These are phyloP conservation scores for Hyperopisus bebe DNA, from an alignment of 2,113 vertebrate species.

Conservation along the genomic window DNA sequence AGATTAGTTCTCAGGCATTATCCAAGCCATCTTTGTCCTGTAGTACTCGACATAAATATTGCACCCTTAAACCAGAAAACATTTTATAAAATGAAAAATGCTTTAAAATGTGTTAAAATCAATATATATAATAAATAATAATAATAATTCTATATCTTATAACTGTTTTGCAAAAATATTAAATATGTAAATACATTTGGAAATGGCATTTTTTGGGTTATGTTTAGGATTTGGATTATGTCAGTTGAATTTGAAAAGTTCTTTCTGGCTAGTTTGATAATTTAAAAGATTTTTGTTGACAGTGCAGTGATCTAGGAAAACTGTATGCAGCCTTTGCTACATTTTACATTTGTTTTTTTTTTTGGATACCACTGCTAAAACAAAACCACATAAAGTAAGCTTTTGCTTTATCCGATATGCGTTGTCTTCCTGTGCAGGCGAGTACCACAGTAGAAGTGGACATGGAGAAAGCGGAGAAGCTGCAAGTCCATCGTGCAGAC, in stretches of 20 bases:
- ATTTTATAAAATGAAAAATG: not conserved
- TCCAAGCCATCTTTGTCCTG: not conserved
- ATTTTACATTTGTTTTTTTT: not conserved
- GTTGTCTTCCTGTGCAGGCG: conserved; percentile 58
- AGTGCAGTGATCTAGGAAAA: not conserved
- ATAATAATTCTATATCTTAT: too few relatives aligned
- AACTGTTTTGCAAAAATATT: not conserved
- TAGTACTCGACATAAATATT: not conserved
- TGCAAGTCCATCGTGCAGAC: conserved; percentile 81
- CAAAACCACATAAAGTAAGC: not conserved
- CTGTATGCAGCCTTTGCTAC: not conserved
- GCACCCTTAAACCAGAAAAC: not conserved
- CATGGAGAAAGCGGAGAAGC: conserved; percentile 93
- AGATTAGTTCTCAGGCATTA: not conserved
- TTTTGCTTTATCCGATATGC: not conserved
- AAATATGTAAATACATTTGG: not conserved
- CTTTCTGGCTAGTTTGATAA: not conserved
- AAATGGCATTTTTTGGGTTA: not conserved
- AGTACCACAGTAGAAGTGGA: conserved; percentile 95
- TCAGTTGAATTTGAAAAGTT: not conserved
- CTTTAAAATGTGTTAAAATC: not conserved
- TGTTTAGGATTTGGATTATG: too few relatives aligned
- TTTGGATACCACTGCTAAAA: not conserved
- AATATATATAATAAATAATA: not conserved
- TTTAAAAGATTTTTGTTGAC: not conserved